Percentiles rank a stretch among this genome's conserved stretches.
phyloP scores from a whole-genome alignment of 1,140 invertebrate genomes.

The Bombus pascuorum region DNA sequence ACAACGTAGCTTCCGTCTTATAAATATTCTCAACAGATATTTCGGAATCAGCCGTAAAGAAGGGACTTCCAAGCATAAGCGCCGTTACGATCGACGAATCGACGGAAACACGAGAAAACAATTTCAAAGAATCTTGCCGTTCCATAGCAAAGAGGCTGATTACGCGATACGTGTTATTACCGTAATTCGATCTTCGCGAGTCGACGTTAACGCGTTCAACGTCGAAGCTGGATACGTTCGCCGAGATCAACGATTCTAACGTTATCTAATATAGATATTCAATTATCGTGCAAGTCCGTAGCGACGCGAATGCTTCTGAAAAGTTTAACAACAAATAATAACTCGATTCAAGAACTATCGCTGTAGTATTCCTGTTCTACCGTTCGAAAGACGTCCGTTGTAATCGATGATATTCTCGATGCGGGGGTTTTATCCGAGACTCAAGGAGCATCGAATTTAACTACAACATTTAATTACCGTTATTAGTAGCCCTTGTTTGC shows the following conservation, averaged over 20 bases:
- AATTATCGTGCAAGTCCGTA: neutral
- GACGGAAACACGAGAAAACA: neutral
- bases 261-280: neutral
- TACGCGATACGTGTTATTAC: neutral
- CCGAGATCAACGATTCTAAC: neutral
- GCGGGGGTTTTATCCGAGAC: slow-evolving; percentile 61
- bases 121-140: too few relatives aligned
- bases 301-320: slow-evolving; percentile 42
- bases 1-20: slow-evolving; percentile 39
- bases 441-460: slow-evolving; percentile 63
- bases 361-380: slow-evolving; percentile 18
- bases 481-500: slow-evolving; percentile 70
- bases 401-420: slow-evolving; percentile 65
- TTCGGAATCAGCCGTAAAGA: slow-evolving; percentile 27
- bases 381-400: slow-evolving; percentile 55
- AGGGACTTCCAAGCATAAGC: slow-evolving; percentile 27
- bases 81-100: slow-evolving; percentile 11
- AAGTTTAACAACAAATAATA: slow-evolving; percentile 23
- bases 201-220: too few relatives aligned
- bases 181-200: neutral
- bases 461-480: slow-evolving; percentile 61
- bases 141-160: neutral
- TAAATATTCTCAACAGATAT: slow-evolving; percentile 30
- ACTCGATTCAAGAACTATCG: neutral
- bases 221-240: neutral